These are phyloP conservation scores for Notolepis coatsorum DNA, from an alignment of 2,797 vertebrate genomes.

Conservation along the genomic window DNA sequence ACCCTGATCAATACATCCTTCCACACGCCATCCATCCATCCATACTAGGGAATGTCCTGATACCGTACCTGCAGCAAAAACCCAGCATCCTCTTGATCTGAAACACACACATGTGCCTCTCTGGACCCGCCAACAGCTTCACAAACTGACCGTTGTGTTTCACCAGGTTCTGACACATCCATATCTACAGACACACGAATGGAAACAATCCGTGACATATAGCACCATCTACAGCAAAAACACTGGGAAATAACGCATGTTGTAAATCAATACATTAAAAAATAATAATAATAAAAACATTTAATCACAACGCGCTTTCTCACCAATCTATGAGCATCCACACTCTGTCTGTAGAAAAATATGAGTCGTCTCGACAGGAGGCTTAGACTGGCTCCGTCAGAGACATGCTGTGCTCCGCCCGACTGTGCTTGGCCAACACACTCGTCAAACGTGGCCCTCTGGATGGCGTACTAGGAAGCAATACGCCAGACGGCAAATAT, in stretches of 20 bases:
- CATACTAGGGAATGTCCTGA: background rate
- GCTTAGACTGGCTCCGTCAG: constrained; percentile 83
- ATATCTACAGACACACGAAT: constrained; percentile 84
- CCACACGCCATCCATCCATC: too few species aligned
- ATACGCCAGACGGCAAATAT: constrained; percentile 18
- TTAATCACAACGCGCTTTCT: constrained; percentile 50
- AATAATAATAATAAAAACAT: background rate
- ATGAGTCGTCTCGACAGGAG: constrained; percentile 92
- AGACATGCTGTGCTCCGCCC: constrained; percentile 73
- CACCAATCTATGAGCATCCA: constrained; percentile 94
- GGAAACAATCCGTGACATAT: constrained; percentile 5
- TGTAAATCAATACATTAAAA: background rate
- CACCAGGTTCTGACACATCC: constrained; percentile 96
- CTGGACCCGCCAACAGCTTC: constrained; percentile 88
- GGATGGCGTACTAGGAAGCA: constrained; percentile 85
- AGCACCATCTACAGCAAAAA: background rate
- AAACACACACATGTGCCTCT: constrained; percentile 93
- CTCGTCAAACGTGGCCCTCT: constrained; percentile 91
- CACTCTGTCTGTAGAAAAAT: constrained; percentile 94
- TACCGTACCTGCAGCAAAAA: constrained; percentile 81
- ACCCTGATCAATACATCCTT: too few species aligned
- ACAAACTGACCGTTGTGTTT: constrained; percentile 92
- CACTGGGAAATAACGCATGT: background rate
- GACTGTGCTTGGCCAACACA: constrained; percentile 82
- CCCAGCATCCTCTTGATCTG: constrained; percentile 96